A percentile compares a stretch with the other conserved stretches of the same genome.
Conservation (phyloP, 2,113 vertebrate genomes). For the Pheucticus melanocephalus region DNA sequence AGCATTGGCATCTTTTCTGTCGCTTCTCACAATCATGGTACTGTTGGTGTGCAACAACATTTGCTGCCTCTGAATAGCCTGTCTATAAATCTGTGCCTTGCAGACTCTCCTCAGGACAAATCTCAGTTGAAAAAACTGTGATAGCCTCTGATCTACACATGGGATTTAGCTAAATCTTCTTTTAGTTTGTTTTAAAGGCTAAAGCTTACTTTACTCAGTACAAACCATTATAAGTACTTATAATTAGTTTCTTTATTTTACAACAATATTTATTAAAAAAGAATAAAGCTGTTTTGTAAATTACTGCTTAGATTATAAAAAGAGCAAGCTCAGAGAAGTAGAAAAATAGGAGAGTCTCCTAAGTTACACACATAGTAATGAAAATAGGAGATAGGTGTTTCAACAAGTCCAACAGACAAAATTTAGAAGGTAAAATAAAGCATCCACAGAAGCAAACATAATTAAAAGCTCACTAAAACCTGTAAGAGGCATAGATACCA, state of each 20-base stretch:
- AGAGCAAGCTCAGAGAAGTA: neutral
- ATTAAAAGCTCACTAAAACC: neutral
- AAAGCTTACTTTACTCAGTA: neutral
- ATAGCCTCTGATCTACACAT: slow-evolving; percentile 5
- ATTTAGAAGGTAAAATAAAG: neutral
- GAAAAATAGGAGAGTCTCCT: neutral
- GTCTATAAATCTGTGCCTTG: slow-evolving; percentile 51
- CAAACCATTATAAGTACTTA: neutral
- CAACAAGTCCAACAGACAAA: neutral
- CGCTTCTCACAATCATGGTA: slow-evolving; percentile 52
- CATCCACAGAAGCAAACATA: neutral
- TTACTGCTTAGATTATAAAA: neutral
- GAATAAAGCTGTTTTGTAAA: neutral
- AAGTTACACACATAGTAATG: neutral
- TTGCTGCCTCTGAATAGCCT: slow-evolving; percentile 51
- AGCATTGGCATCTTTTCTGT: slow-evolving; percentile 64
- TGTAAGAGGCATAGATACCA: neutral
- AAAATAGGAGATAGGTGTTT: slow-evolving; percentile 1
- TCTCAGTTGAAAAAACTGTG: neutral
- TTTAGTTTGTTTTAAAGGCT: neutral
- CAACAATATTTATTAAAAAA: neutral
- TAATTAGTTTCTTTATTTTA: neutral
- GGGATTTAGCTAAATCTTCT: neutral
- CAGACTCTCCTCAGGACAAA: neutral
- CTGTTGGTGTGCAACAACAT: slow-evolving; percentile 60